Evolutionary conservation across 2,797 vertebrate genomes (phyloP).

Genomic region (Gallinago stenura): DNA sequence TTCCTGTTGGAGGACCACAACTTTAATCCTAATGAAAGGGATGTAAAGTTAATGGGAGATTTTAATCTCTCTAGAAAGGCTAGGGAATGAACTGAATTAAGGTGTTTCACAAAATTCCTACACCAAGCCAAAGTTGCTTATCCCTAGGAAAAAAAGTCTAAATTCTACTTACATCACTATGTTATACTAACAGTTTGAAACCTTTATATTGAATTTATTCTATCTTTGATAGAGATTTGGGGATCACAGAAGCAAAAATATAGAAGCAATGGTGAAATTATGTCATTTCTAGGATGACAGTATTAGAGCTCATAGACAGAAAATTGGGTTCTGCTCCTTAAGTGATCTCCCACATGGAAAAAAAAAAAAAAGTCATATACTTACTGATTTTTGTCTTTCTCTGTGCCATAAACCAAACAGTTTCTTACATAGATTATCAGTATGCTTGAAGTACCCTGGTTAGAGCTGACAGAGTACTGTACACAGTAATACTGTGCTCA

Average conservation of each 20-base stretch:
- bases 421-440: neutral
- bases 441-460: neutral
- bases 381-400: neutral
- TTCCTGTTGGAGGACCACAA: fast-evolving
- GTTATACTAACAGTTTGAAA: neutral
- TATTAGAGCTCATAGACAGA: neutral
- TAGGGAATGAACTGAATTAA: neutral
- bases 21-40: neutral
- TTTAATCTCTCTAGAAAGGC: neutral
- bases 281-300: neutral
- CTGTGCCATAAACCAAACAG: neutral
- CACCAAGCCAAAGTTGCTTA: neutral
- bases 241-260: neutral
- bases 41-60: neutral
- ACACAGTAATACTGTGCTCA: neutral
- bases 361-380: neutral
- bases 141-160: neutral
- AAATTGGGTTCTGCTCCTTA: neutral
- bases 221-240: neutral
- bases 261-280: neutral
- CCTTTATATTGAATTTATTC: neutral
- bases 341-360: neutral
- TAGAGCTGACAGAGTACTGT: neutral
- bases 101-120: neutral
- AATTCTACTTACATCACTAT: neutral